phyloP scores from a whole-genome alignment of 2,888 invertebrate species.

The Pocota personata region DNA sequence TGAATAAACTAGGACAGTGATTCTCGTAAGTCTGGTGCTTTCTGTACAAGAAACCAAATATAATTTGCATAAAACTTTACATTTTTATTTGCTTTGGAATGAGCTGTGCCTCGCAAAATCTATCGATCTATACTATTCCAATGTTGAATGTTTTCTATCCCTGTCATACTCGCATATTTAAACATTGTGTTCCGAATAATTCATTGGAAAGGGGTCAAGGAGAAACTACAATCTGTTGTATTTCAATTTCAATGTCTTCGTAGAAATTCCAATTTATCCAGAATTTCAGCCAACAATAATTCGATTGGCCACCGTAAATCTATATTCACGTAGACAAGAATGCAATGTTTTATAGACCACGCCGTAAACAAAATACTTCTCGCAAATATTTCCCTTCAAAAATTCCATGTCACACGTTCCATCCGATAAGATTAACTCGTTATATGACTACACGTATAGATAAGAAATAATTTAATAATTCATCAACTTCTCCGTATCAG shows the following conservation, averaged over 20 bases:
- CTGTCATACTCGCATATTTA: neutral
- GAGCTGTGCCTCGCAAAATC: neutral
- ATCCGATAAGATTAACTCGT: constrained; percentile 6
- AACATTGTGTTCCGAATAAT: neutral
- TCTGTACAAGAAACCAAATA: neutral
- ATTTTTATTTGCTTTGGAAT: neutral
- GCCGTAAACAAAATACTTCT: neutral
- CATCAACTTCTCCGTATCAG: neutral
- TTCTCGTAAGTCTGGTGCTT: neutral
- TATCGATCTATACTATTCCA: neutral
- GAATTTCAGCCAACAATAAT: neutral
- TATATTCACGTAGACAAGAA: neutral
- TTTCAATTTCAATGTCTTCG: neutral
- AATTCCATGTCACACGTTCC: constrained; percentile 4
- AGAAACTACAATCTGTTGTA: neutral
- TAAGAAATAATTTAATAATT: neutral
- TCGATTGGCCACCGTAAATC: neutral
- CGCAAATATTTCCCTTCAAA: neutral
- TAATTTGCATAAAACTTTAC: neutral
- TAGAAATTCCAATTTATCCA: neutral
- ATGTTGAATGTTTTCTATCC: neutral
- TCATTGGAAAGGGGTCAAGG: neutral
- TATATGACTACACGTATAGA: neutral
- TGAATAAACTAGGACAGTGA: neutral
- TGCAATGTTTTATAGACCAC: neutral